These are phyloP conservation scores for Platypus cylindrus DNA, from an alignment of 2,888 invertebrate species.

Conservation along the genomic window DNA sequence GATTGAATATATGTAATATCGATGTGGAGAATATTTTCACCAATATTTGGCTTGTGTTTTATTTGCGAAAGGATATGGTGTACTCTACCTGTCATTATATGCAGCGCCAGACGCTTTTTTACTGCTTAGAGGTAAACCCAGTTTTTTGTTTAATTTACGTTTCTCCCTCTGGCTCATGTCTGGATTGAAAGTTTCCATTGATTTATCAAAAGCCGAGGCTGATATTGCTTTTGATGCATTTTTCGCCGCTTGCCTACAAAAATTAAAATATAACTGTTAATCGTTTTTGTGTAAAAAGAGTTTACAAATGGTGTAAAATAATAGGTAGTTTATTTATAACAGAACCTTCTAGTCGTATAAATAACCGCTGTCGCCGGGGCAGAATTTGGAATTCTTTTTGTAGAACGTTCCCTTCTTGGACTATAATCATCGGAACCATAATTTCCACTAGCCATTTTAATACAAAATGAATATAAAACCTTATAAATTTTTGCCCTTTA, in stretches of 20 bases:
- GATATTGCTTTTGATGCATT: slow-evolving; percentile 19
- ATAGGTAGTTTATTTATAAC: too few relatives aligned
- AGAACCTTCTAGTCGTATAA: slow-evolving; percentile 22
- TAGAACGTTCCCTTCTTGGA: slow-evolving; percentile 19
- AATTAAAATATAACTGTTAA: too few relatives aligned
- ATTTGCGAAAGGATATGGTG: neutral
- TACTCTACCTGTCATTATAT: slow-evolving; percentile 46
- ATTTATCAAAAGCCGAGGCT: slow-evolving; percentile 20
- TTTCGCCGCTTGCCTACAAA: slow-evolving; percentile 20
- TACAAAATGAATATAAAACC: too few relatives aligned
- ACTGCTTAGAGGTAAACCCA: too few relatives aligned
- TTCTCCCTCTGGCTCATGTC: slow-evolving; percentile 67
- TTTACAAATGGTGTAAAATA: too few relatives aligned
- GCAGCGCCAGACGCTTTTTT: slow-evolving; percentile 43
- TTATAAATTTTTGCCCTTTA: too few relatives aligned
- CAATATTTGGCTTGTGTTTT: too few relatives aligned
- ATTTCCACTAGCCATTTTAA: too few relatives aligned
- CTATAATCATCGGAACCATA: slow-evolving; percentile 21
- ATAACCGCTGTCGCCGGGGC: slow-evolving; percentile 14
- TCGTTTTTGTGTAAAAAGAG: too few relatives aligned
- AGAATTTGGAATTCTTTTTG: slow-evolving; percentile 22
- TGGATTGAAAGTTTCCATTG: slow-evolving; percentile 55
- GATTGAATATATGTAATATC: slow-evolving; percentile 1
- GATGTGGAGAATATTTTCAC: too few relatives aligned
- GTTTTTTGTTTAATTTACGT: slow-evolving; percentile 60